Evolutionary conservation across 2,888 invertebrate species (phyloP), one percentile per base, ranked within the genome.

Genomic region (Phortica okadai): DNA sequence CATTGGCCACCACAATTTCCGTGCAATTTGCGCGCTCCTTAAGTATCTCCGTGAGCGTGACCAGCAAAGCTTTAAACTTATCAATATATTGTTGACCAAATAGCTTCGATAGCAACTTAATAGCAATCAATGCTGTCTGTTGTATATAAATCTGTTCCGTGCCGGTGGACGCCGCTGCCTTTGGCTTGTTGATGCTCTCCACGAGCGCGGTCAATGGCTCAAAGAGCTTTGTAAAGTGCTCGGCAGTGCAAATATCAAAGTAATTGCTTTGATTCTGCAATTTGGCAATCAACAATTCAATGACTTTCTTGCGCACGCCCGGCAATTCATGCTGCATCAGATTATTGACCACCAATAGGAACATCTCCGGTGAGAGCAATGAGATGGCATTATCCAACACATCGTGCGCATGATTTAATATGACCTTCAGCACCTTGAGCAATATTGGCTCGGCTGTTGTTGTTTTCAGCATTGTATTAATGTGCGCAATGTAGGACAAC

Each of bases 261-360:
- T 94, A 94, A 79, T 93, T 93, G 4, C 93, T 92, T 78, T 94
- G 94, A 78, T 94, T 93, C 81, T 96, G 95, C 7, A 98, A 92
- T 91, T 97, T 96, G 8, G 93, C 93, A 84, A 96, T 97, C 0
- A 99, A 92, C 58, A 99, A 91, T 86, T 98, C 98, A 91, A 99
- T 93, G 0, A 97, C 94, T 89, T 97, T 95, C 77, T 95, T 93
- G 80, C 95, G 93, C 0, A 98, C 95, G 6, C 94, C 94, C 14
- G 94, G 91, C 33, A 96, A 90, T 58, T 94, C 94, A 86, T 97
- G 95, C 72, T 94, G 93, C 84, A 96, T 91, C 74, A 99, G 91
- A 0, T 95, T 94, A 80, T 94, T 93, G 0, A 97, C 93, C 0
- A 97, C 97, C 59, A 94, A 93, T 25, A 98, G 91, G 90, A 98